These are phyloP conservation scores for Drosophila subsilvestris DNA, from an alignment of 2,888 invertebrate genomes.

Conservation along the genomic window DNA sequence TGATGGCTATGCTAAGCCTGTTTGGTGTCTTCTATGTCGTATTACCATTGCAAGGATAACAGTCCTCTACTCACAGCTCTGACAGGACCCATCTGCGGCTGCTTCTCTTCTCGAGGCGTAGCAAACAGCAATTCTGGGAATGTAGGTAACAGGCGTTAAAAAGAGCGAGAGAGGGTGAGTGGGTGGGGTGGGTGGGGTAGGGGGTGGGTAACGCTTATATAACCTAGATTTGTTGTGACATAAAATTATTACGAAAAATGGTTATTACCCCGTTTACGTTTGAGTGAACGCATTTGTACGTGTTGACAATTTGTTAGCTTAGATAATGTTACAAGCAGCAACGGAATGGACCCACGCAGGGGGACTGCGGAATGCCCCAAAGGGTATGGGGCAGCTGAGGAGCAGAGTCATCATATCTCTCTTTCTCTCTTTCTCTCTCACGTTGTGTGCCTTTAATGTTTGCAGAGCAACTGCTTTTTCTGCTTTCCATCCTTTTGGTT, in stretches of 20 bases:
- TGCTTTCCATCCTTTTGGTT: constrained; percentile 8
- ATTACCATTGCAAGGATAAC: constrained; percentile 38
- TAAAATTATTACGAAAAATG: constrained; percentile 81
- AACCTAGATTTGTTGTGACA: constrained; percentile 82
- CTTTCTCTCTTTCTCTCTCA: constrained; percentile 34
- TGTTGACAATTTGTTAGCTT: constrained; percentile 82
- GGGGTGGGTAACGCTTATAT: constrained; percentile 41
- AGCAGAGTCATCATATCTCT: constrained; percentile 55
- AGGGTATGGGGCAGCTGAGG: constrained; percentile 24
- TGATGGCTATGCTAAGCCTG: constrained; percentile 23
- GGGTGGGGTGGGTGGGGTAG: too few species aligned
- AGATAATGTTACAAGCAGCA: constrained; percentile 69
- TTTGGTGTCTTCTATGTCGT: constrained; percentile 35
- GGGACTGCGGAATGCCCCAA: constrained; percentile 12
- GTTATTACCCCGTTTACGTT: constrained; percentile 83
- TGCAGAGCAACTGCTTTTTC: constrained; percentile 31
- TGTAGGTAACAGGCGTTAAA: constrained; percentile 7
- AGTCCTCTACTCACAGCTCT: not conserved
- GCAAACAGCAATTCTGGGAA: constrained; percentile 23
- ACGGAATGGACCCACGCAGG: constrained; percentile 31
- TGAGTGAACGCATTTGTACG: constrained; percentile 83
- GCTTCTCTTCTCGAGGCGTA: not conserved
- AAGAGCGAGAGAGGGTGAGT: not conserved
- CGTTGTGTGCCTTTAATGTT: constrained; percentile 51
- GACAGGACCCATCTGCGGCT: constrained; percentile 39